Conservation (phyloP, 2,797 vertebrate species). For the Phrynocephalus guinanensis region DNA sequence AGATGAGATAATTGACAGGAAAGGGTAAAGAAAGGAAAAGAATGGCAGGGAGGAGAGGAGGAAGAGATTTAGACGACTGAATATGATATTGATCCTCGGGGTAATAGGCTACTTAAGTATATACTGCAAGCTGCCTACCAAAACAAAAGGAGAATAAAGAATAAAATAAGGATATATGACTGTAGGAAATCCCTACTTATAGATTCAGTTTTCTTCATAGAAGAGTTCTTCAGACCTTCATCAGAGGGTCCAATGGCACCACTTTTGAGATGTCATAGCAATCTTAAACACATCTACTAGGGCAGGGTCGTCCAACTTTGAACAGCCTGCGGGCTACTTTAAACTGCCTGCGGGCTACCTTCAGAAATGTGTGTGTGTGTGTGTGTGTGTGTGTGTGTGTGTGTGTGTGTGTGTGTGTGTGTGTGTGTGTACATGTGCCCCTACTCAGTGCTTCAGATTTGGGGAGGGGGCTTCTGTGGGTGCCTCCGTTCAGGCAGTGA, state of each 20-base stretch:
- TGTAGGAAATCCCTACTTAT: slow-evolving; percentile 39
- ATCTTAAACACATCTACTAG: neutral
- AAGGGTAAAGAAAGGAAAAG: slow-evolving; percentile 75
- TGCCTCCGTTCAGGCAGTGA: too few species aligned
- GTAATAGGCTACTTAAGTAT: slow-evolving; percentile 70
- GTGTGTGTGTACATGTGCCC: too few species aligned
- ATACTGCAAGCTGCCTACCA: slow-evolving; percentile 64
- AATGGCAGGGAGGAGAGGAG: slow-evolving; percentile 45
- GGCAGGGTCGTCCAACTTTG: neutral
- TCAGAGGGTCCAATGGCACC: neutral
- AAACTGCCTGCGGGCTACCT: too few species aligned
- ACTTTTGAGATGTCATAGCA: neutral
- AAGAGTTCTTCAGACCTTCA: slow-evolving; percentile 1
- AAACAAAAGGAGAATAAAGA: slow-evolving; percentile 63
- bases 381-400: too few species aligned
- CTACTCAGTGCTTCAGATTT: too few species aligned
- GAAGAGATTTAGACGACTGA: slow-evolving; percentile 69
- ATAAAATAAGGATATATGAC: slow-evolving; percentile 47
- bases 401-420: too few species aligned
- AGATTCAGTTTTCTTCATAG: slow-evolving; percentile 21
- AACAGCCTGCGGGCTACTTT: too few species aligned
- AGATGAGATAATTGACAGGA: slow-evolving; percentile 76
- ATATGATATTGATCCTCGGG: slow-evolving; percentile 74
- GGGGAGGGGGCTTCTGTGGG: too few species aligned
- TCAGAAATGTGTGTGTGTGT: too few species aligned